Evolutionary conservation across 2,113 vertebrate genomes (phyloP), one percentile per base, ranked within the genome.

Genomic region (Dicaeum eximium): DNA sequence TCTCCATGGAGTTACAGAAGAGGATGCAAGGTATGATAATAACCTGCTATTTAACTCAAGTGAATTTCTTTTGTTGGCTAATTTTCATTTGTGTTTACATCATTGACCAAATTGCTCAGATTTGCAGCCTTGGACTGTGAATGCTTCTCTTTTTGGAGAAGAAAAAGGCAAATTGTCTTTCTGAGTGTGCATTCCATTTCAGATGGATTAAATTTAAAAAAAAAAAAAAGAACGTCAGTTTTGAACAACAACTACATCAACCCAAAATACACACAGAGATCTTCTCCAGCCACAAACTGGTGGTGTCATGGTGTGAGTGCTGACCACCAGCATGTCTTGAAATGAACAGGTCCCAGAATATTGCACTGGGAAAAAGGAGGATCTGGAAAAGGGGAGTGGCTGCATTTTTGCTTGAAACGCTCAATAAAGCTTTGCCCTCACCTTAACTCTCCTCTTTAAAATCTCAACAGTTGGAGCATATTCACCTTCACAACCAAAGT

Each of bases 61-160:
- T 84, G 65, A 42, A 74, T 95, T 81, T 81, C 60, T 88, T 93
- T 88, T 92, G 80, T 88, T 93, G 80, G 61, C 64, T 93, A 64
- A 91, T 95, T 96, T 93, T 92, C 83, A 73, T 75, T 79, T 88
- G 50, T 81, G 74, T 94, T 96, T 64, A 58, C 64, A 73, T 67
- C 18, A 2, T 28, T 95, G 91, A 65, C 51, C 78, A 89, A 86
- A 80, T 45, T 78, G 35, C 85, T 93, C 35, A 50, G 83, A 69
- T 93, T 86, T 96, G 35, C 71, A 86, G 1, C 25, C 33, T 79
- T 75, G 74, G 91, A 56, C 31, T 71, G 37, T 53, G 54, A 56
- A 35, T 30, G 8, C 30, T 89, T 11, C 69, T 87, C 64, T 87
- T 53, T 38, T 42, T 3, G 2, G 38, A 44, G 27, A 24, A 50